These are phyloP conservation scores for Maconellicoccus hirsutus DNA, from an alignment of 1,140 invertebrate genomes.

Conservation along the genomic window DNA sequence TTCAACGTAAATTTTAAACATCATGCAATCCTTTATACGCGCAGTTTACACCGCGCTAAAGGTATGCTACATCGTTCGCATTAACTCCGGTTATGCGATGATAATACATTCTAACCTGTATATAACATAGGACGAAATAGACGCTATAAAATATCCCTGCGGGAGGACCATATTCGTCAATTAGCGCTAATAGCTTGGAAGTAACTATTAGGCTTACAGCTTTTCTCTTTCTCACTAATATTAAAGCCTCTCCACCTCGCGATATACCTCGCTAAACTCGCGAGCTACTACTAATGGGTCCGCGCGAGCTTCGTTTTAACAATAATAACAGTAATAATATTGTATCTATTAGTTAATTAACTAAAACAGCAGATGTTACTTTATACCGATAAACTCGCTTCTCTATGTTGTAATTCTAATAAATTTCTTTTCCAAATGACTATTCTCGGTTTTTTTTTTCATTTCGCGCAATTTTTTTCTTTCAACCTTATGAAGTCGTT, in stretches of 20 bases:
- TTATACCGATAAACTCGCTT: constrained; percentile 1
- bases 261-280: neutral
- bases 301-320: constrained; percentile 9
- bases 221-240: constrained; percentile 17
- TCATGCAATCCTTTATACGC: too few relatives aligned
- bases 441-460: too few relatives aligned
- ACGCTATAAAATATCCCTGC: constrained; percentile 19
- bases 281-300: neutral
- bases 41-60: too few relatives aligned
- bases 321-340: constrained; percentile 18
- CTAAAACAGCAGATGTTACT: constrained; percentile 20
- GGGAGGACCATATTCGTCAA: constrained; percentile 20
- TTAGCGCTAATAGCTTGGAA: constrained; percentile 17
- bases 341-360: constrained; percentile 17
- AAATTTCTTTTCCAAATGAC: too few relatives aligned
- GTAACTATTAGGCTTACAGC: constrained; percentile 22
- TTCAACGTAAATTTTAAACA: too few relatives aligned
- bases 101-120: neutral
- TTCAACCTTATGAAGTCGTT: too few relatives aligned
- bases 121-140: neutral
- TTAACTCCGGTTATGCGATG: neutral
- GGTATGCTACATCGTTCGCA: neutral
- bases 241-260: neutral
- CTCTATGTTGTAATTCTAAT: too few relatives aligned
- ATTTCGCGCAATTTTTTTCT: too few relatives aligned